These are phyloP conservation scores for Esox niger DNA, from an alignment of 2,113 vertebrate species.

Conservation along the genomic window DNA sequence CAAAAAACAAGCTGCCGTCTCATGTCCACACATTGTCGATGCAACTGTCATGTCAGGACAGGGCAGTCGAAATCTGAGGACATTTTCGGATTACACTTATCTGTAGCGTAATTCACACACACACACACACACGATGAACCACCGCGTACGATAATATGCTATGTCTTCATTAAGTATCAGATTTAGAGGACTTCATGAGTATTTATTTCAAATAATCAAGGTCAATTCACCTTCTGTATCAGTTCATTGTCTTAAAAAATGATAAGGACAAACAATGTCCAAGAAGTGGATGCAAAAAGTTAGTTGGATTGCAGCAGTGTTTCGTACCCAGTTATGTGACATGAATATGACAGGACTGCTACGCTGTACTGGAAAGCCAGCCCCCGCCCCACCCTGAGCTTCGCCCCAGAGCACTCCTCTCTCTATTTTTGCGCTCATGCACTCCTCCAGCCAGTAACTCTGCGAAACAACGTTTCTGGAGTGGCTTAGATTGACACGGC, in stretches of 20 bases:
- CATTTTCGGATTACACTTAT: too few relatives aligned
- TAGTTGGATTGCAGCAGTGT: background rate
- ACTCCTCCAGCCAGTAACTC: constrained; percentile 32
- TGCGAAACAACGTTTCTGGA: constrained; percentile 20
- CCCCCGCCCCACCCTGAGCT: constrained; percentile 23
- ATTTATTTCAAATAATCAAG: background rate
- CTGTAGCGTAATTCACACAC: too few relatives aligned
- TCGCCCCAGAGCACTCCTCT: background rate
- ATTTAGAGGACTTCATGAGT: too few relatives aligned
- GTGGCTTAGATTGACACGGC: constrained; percentile 36
- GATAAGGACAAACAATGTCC: too few relatives aligned
- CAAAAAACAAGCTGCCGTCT: constrained; percentile 38
- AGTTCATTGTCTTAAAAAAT: background rate
- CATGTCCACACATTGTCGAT: too few relatives aligned
- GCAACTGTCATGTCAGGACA: too few relatives aligned
- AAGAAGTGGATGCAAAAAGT: too few relatives aligned
- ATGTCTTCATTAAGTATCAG: too few relatives aligned
- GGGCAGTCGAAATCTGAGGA: too few relatives aligned
- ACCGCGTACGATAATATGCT: too few relatives aligned
- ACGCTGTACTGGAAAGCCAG: background rate
- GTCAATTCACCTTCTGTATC: background rate
- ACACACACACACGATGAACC: too few relatives aligned
- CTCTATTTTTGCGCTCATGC: background rate
- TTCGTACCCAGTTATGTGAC: background rate
- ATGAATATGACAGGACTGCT: background rate